A percentile compares a stretch with the other conserved stretches of the same genome.
Evolutionary conservation across 1,140 invertebrate species (phyloP).

Genomic region (Trichogramma pretiosum): DNA sequence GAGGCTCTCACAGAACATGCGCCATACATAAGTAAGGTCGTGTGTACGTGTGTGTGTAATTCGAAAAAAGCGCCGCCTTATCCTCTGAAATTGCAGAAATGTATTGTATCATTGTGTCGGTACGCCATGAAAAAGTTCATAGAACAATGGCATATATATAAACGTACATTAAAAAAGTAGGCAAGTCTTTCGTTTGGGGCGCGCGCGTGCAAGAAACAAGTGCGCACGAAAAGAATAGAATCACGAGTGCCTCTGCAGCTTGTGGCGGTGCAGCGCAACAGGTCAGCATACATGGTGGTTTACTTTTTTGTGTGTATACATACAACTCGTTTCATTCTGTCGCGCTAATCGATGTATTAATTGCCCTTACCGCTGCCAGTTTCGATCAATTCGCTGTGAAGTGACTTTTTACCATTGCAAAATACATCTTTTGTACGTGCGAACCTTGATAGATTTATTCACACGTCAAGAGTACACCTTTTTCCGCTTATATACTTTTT

Average conservation of each 20-base stretch:
- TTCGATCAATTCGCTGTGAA: too few relatives aligned
- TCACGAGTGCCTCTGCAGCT: background rate
- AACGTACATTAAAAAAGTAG: too few relatives aligned
- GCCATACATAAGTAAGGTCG: background rate
- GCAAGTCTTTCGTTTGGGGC: constrained; percentile 34
- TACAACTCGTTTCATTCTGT: background rate
- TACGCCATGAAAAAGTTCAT: too few relatives aligned
- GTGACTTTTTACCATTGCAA: too few relatives aligned
- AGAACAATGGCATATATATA: too few relatives aligned
- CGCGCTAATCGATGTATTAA: constrained; percentile 12
- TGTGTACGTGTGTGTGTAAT: background rate
- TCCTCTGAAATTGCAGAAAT: constrained; percentile 40
- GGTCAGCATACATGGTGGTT: constrained; percentile 25
- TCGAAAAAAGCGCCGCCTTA: too few relatives aligned
- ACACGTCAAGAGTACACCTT: too few relatives aligned
- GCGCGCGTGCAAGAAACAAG: constrained; percentile 20
- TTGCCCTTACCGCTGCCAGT: too few relatives aligned
- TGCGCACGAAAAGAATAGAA: constrained; percentile 31
- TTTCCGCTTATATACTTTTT: too few relatives aligned
- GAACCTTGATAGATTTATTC: too few relatives aligned
- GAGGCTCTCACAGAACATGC: background rate
- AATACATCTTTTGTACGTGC: too few relatives aligned
- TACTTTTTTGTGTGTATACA: background rate
- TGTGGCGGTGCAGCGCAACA: constrained; percentile 31
- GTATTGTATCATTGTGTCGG: too few relatives aligned